phyloP scores from a whole-genome alignment of 2,888 invertebrate species.

The Prenolepis imparis region DNA sequence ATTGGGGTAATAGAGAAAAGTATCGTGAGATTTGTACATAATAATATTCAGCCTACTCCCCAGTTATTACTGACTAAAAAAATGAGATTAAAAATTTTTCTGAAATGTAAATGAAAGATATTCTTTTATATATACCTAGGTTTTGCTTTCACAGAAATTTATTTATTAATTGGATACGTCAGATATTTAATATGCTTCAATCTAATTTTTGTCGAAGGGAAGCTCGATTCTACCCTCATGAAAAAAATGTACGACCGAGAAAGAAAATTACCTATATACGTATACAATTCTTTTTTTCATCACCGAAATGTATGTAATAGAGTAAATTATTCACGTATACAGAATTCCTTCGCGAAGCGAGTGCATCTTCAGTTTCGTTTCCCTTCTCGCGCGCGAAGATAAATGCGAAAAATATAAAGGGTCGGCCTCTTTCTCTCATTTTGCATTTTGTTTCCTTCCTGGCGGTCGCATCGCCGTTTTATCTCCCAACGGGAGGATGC shows the following conservation, averaged over 20 bases:
- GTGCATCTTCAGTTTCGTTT: neutral
- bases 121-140: neutral
- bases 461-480: conserved; percentile 18
- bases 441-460: conserved; percentile 15
- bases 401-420: conserved; percentile 20
- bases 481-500: conserved; percentile 43
- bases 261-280: neutral
- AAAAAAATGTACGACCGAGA: neutral
- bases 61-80: neutral
- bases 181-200: neutral
- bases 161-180: neutral
- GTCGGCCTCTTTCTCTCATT: conserved; percentile 6
- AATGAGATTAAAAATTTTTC: neutral
- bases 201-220: neutral
- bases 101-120: neutral
- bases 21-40: neutral
- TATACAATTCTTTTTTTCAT: neutral
- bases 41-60: neutral
- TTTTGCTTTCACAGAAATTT: neutral
- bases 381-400: neutral
- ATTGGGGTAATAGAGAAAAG: neutral
- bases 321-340: neutral
- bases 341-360: neutral
- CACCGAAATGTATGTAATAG: neutral
- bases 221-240: neutral